A percentile compares a stretch with the other conserved stretches of the same genome.
These are phyloP conservation scores for Stenolophus ochropezus DNA, from an alignment of 2,888 invertebrate genomes.

Conservation along the genomic window DNA sequence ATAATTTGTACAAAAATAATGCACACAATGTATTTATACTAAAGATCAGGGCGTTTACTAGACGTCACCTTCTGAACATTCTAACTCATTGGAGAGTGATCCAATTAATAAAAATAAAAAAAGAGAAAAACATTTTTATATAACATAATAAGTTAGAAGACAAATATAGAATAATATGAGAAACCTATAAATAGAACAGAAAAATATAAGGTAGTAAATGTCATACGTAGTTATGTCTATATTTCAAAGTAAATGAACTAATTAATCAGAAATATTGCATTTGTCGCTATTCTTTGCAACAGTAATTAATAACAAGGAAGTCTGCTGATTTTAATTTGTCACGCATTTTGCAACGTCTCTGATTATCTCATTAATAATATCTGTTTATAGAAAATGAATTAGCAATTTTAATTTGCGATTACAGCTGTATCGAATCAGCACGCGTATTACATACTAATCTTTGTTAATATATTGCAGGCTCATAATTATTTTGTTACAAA, in stretches of 20 bases:
- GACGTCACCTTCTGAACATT: too few relatives aligned
- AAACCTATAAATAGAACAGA: not conserved
- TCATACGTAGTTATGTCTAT: not conserved
- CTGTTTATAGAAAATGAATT: slow-evolving; percentile 11
- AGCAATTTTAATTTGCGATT: slow-evolving; percentile 25
- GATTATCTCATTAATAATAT: not conserved
- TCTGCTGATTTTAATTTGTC: not conserved
- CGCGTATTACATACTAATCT: slow-evolving; percentile 20
- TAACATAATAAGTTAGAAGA: too few relatives aligned
- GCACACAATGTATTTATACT: too few relatives aligned
- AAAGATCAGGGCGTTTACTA: too few relatives aligned
- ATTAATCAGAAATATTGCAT: not conserved
- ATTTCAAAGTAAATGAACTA: not conserved
- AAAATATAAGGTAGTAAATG: not conserved
- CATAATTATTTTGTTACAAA: slow-evolving; percentile 15
- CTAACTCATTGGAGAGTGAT: too few relatives aligned
- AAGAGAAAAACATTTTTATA: too few relatives aligned
- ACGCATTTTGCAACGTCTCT: too few relatives aligned
- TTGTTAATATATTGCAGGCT: slow-evolving; percentile 2
- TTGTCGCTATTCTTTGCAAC: not conserved
- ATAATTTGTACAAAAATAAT: too few relatives aligned
- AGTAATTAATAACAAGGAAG: not conserved
- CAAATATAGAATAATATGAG: too few relatives aligned
- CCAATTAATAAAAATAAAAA: too few relatives aligned
- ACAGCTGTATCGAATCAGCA: slow-evolving; percentile 1